These are phyloP conservation scores for Rapana venosa DNA, from an alignment of 2,888 invertebrate species.

Conservation along the genomic window DNA sequence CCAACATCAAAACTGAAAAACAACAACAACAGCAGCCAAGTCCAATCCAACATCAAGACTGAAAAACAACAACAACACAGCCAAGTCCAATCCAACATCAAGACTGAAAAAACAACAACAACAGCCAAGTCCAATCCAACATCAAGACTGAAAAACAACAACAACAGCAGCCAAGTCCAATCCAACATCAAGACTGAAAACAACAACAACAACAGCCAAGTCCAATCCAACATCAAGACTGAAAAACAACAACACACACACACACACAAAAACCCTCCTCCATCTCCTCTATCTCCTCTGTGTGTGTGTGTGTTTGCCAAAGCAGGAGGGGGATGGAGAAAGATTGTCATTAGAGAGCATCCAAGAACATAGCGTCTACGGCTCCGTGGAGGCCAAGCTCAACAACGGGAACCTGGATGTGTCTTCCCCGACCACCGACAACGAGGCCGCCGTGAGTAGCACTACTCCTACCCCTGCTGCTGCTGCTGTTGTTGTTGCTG, in stretches of 20 bases:
- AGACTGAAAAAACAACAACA: neutral
- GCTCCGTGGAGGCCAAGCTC: slow-evolving; percentile 15
- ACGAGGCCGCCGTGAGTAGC: neutral
- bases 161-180: too few species aligned
- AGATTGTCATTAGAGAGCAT: slow-evolving; percentile 28
- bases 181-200: too few species aligned
- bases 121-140: neutral
- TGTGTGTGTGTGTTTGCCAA: neutral
- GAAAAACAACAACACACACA: too few species aligned
- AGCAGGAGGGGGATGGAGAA: slow-evolving; percentile 32
- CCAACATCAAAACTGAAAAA: too few species aligned
- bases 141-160: neutral
- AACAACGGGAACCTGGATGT: neutral
- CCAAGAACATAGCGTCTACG: slow-evolving; percentile 33
- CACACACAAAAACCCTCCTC: too few species aligned
- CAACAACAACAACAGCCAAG: too few species aligned
- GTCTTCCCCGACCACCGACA: neutral
- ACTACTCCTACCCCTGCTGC: neutral
- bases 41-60: too few species aligned
- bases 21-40: too few species aligned
- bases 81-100: too few species aligned
- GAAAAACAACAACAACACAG: too few species aligned
- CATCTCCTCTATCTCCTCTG: neutral
- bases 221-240: too few species aligned
- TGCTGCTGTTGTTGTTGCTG: too few species aligned